Percentiles rank a stretch among this genome's conserved stretches.
Conservation (phyloP, 2,888 invertebrate species). For the Diaperis boleti region DNA sequence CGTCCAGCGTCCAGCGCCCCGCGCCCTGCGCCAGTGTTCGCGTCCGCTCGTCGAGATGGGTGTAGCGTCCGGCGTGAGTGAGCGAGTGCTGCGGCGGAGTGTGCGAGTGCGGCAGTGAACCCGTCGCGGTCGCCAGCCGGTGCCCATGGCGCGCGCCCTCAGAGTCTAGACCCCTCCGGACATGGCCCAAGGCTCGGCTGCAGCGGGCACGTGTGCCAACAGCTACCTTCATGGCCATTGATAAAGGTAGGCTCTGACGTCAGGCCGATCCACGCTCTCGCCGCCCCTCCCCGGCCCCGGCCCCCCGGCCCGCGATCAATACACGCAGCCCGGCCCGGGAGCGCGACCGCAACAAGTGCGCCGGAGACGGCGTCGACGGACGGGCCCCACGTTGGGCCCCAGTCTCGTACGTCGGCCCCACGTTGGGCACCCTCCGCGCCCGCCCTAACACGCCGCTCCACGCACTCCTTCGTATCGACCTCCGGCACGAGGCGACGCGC, state of each 20-base stretch:
- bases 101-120: slow-evolving; percentile 54
- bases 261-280: slow-evolving; percentile 48
- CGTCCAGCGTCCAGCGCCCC: slow-evolving; percentile 58
- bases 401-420: too few species aligned
- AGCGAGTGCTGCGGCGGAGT: slow-evolving; percentile 57
- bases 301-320: slow-evolving; percentile 41
- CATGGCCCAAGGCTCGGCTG: slow-evolving; percentile 57
- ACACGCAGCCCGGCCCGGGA: slow-evolving; percentile 42
- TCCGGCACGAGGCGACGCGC: slow-evolving; percentile 21
- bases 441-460: neutral
- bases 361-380: slow-evolving; percentile 24
- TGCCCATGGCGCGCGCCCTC: slow-evolving; percentile 40
- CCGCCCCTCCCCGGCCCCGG: slow-evolving; percentile 34
- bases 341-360: slow-evolving; percentile 40
- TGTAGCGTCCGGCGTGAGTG: slow-evolving; percentile 53
- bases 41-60: slow-evolving; percentile 56
- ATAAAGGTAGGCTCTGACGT: slow-evolving; percentile 64
- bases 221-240: slow-evolving; percentile 66
- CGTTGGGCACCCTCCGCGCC: too few species aligned
- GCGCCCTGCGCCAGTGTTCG: slow-evolving; percentile 56
- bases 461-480: slow-evolving; percentile 7
- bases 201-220: slow-evolving; percentile 64
- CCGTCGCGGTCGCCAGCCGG: slow-evolving; percentile 39
- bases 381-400: too few species aligned
- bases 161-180: slow-evolving; percentile 37